Evolutionary conservation across 2,888 invertebrate species (phyloP), one percentile per base, ranked within the genome.

Genomic region (Helobdella robusta): DNA sequence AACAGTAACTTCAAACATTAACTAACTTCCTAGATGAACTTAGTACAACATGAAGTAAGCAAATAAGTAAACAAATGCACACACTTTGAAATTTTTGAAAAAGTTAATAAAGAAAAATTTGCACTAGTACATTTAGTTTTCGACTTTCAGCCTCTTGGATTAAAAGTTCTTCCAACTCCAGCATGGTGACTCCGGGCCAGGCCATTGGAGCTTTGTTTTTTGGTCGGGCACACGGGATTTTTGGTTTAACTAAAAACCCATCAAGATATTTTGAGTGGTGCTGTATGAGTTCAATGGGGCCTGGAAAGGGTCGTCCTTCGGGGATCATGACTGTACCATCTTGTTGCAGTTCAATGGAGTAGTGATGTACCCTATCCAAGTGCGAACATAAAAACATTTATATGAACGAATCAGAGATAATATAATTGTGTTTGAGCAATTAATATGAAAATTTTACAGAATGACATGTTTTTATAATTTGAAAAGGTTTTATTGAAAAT

Each of bases 301-400:
- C 78, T 5, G 69, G 54, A 65, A 75, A 79, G 56, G 71, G 73
- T 59, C 72, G 71, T 2, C 78, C 79, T 36, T 77, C 74, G 4
- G 75, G 75, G 54, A 78, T 78, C 74, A 75, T 75, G 62, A 75
- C 77, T 15, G 68, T 72, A 1, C 78, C 79, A 71, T 79, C 78
- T 23, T 72, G 67, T 68, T 78, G 76, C 62, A 76, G 73, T 67
- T 78, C 79, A 60, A 79, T 76, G 59, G 74, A 74, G 73, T 79
- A 79, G 69, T 79, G 79, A 67, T 79, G 77, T 20, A 77, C 72
- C 59, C 77, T 78, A 72, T 52, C 25, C 35, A n/a, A 2, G 28
- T 40, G 8, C 1, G 44, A 63, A 28, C 6, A 18, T 20, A n/a
- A 11, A 8, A 20, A 20, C 1, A 23, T 5, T 20, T 20, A 11